Base-by-base conservation (phyloP, 2,797 vertebrate genomes). In the Graptemys geographica region DNA sequence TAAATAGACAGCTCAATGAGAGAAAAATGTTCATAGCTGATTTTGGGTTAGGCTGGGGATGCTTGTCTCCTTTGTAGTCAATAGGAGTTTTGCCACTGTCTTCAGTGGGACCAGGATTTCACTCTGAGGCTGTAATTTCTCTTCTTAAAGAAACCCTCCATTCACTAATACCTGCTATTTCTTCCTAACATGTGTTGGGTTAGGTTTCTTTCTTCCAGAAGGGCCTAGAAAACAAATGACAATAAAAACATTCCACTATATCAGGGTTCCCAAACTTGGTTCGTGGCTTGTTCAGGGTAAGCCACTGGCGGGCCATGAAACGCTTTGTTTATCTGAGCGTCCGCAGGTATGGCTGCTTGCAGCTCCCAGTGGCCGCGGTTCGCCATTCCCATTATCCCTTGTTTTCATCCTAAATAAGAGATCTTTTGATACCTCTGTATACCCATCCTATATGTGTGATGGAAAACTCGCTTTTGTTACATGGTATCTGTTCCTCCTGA, bases 201-300 rank as follows among this genome's bases (percentile, higher is more conserved):
- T 19, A 74, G 93, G 65, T 51, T 84, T 92, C 51, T 25, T 90
- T 92, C 47, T 96, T 94, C 94, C 83, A 65, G 51, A 84, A 88
- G 89, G 89, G 90, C 89, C 37, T 57, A 96, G 72, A 88, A 86
- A 57, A 87, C 41, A 94, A 96, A 91, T 85, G 81, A 94, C 90
- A 89, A 84, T 87, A 84, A 94, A 95, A 90, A 8, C 44, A 86
- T 92, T 57, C 65, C 94, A 95, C 96, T 83, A 90, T 91, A 44
- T 55, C 55, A 10, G 23, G 21, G 21, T 55, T 55, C 55, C 21
- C 55, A 55, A 55, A 55, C 21, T 55, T 23, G 55, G 55, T 55
- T 55, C 8, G 4, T 1, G 4, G 55, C 23, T 55, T 55, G 55
- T 55, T 55, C 55, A 55, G 55, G 55, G 23, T 23, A 55, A 55